Base-by-base conservation (phyloP, 1,140 invertebrate genomes). In the Caenorhabditis inopinata region DNA sequence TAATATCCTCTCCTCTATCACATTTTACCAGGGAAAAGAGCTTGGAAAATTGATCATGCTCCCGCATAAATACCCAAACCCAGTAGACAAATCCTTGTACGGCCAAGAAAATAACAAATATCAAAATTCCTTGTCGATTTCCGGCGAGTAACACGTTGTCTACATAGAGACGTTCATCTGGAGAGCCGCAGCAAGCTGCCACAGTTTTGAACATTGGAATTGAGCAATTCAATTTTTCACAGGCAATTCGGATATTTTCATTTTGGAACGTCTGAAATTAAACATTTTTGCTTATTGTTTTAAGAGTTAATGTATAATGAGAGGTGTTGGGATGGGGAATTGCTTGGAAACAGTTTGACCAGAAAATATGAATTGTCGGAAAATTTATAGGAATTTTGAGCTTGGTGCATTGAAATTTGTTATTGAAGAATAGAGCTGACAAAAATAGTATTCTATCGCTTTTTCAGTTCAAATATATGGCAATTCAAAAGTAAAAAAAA, bases 21-120 rank as follows among this genome's bases (percentile, higher is more conserved):
- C 25, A 79, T 46, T 16, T 74, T 1, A 79, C 42, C 58, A 48
- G 12, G 0, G 16, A 16, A 45, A 79, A 45, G 1, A 76, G 1
- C 6, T 53, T 74, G 7, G 23, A 14, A 18, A 85, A 76, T 38
- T 62, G 79, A 25, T 76, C 78, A 29, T 78, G 75, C 75, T 85
- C 85, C 38, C 85, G 73, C 16, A 75, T 74, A 32, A 85, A 78
- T 5, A 81, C 82, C 25, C 78, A 27, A 74, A 83, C 47, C 85
- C 85, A 86, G 32, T 84, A 86, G 53, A 86, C n/a, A 76, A 86
- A 85, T 47, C 85, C 85, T 78, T 86, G 75, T 42, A 85, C 58
- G 4, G 78, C 76, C 0, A 86, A 74, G 80, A 86, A 85, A 11
- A 85, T 62, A 12, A 85, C 76, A 16, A 38, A 51, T 12, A 82